Conservation (phyloP, 2,797 vertebrate species). For the Poecilia picta region DNA sequence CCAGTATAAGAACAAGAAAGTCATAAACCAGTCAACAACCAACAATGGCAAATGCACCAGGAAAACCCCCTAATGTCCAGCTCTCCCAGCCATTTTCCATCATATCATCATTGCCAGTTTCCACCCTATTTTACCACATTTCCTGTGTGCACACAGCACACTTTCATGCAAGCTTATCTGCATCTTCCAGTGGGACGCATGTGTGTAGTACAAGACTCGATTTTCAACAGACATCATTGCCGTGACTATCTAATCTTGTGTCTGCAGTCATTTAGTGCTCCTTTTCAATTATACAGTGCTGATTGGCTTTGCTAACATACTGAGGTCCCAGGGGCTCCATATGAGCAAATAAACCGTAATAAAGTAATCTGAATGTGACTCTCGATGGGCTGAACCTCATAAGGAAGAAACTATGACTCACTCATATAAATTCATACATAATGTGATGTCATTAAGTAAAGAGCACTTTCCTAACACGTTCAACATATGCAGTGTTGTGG, state of each 20-base stretch:
- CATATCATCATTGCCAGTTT: constrained; percentile 38
- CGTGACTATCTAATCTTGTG: constrained; percentile 61
- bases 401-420: constrained; percentile 11
- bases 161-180: constrained; percentile 37
- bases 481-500: constrained; percentile 1
- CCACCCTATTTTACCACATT: constrained; percentile 57
- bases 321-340: constrained; percentile 50
- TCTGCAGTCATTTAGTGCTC: constrained; percentile 62
- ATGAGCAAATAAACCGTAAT: constrained; percentile 44
- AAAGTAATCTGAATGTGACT: constrained; percentile 18
- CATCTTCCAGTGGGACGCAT: constrained; percentile 30
- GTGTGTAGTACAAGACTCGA: constrained; percentile 40
- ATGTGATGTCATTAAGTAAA: neutral
- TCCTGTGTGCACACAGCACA: constrained; percentile 56
- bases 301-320: constrained; percentile 50
- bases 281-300: constrained; percentile 62
- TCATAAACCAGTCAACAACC: constrained; percentile 1
- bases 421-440: constrained; percentile 13
- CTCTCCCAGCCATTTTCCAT: constrained; percentile 10
- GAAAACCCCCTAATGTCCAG: neutral
- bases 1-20: neutral
- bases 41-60: neutral
- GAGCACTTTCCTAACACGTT: constrained; percentile 8
- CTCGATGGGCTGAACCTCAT: constrained; percentile 27
- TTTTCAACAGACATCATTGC: constrained; percentile 55